These are phyloP conservation scores for Nymphalis urticae DNA, from an alignment of 2,888 invertebrate genomes.

Conservation along the genomic window DNA sequence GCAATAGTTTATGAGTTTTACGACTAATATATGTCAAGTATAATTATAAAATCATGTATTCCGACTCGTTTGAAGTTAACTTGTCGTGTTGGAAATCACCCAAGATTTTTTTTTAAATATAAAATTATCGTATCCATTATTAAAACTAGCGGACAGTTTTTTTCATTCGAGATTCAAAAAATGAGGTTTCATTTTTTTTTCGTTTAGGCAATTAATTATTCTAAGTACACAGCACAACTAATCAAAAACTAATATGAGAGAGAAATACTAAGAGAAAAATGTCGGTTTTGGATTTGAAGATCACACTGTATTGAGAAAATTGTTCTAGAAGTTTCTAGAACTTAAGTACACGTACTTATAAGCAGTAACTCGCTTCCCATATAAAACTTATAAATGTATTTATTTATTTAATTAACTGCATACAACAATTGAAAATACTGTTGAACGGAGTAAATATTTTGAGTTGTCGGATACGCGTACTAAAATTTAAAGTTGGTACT, in stretches of 20 bases:
- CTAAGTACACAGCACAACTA: slow-evolving; percentile 81
- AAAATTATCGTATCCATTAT: slow-evolving; percentile 61
- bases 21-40: slow-evolving; percentile 4
- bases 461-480: too few species aligned
- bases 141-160: slow-evolving; percentile 76
- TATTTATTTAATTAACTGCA: too few species aligned
- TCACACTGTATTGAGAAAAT: slow-evolving; percentile 46
- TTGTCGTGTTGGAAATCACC: slow-evolving; percentile 53
- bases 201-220: slow-evolving; percentile 60
- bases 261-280: slow-evolving; percentile 70
- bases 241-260: slow-evolving; percentile 73
- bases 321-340: too few species aligned
- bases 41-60: slow-evolving; percentile 20
- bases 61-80: slow-evolving; percentile 13
- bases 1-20: background rate
- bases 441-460: too few species aligned
- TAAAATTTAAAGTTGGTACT: too few species aligned
- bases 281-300: slow-evolving; percentile 52
- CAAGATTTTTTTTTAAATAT: slow-evolving; percentile 54
- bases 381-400: too few species aligned
- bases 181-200: slow-evolving; percentile 60
- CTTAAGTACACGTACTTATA: too few species aligned
- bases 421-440: too few species aligned
- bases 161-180: slow-evolving; percentile 63
- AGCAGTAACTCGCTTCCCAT: too few species aligned